Evolutionary conservation across 2,113 vertebrate species (phyloP), one percentile per base, ranked within the genome.

Genomic region (Leuciscus idus): DNA sequence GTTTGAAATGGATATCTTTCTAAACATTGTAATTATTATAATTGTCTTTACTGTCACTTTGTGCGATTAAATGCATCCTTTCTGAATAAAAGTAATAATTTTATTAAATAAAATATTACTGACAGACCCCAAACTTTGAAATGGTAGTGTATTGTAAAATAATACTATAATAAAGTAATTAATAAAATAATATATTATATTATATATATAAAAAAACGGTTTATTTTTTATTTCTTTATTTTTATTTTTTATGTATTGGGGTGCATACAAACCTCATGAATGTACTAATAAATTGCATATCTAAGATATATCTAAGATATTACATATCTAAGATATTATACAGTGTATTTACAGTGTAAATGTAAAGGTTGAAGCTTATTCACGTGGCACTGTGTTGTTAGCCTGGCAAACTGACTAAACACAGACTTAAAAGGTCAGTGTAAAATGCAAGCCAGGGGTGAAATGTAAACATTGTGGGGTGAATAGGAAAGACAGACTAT

Each of bases 401-500:
- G 91, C 89, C 92, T 92, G 82, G 61, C 82, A 75, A 86, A 85
- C 78, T 86, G 62, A 76, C 64, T 86, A 72, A 85, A 84, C 68
- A 87, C 86, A 88, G 86, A 86, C 86, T 80, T 89, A 86, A 85
- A 91, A 90, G 88, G 85, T 82, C 87, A 88, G 68, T 52, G 28
- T 86, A 87, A 85, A 82, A 83, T 66, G 85, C 86, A 86, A 84
- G 81, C 72, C 26, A 68, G 64, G 52, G 80, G 59, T 79, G 77
- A 88, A 91, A 90, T 90, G 87, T 91, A 91, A 91, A 91, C 89
- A 89, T 48, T 72, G 86, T 74, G n/a, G n/a, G 75, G 6, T 64
- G 83, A 72, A 66, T 48, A 83, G 43, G 33, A 66, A 52, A 62
- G n/a, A 73, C 64, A 70, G 62, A 79, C 59, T 59, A 64, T 50